A percentile compares a stretch with the other conserved stretches of the same genome.
phyloP scores from a whole-genome alignment of 1,140 invertebrate genomes.

The Scaptomyza graminum region DNA sequence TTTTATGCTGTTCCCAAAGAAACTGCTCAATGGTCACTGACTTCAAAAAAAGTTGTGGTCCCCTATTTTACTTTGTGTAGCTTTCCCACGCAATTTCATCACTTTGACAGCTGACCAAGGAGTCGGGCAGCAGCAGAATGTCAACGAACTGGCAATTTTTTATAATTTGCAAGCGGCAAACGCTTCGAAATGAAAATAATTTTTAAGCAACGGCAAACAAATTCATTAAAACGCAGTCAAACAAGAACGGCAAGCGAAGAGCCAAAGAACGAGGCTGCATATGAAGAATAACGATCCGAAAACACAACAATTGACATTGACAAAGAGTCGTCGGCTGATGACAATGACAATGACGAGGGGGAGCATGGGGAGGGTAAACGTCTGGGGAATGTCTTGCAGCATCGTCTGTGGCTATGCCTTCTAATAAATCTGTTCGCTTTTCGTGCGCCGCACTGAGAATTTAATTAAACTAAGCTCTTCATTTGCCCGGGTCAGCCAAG shows the following conservation, averaged over 20 bases:
- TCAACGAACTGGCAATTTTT: constrained; percentile 47
- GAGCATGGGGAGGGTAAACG: background rate
- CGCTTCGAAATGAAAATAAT: constrained; percentile 41
- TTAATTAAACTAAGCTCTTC: constrained; percentile 69
- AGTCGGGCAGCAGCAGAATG: constrained; percentile 5
- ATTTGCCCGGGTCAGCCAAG: constrained; percentile 43
- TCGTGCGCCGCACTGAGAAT: constrained; percentile 48
- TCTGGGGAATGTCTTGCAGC: constrained; percentile 17
- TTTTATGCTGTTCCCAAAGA: background rate
- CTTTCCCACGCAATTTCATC: constrained; percentile 45
- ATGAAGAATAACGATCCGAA: constrained; percentile 55
- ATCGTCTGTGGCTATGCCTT: constrained; percentile 14
- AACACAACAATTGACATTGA: constrained; percentile 55
- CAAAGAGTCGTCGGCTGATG: constrained; percentile 34
- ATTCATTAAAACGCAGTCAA: constrained; percentile 47
- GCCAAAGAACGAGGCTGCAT: constrained; percentile 17
- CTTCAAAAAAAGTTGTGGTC: background rate
- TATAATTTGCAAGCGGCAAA: constrained; percentile 40
- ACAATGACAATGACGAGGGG: constrained; percentile 15
- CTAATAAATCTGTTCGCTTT: constrained; percentile 54
- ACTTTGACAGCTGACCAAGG: constrained; percentile 36
- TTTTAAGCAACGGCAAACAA: constrained; percentile 31
- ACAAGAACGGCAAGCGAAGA: background rate
- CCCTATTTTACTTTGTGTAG: background rate
- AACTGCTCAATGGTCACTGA: background rate